Conservation (phyloP, 2,113 vertebrate genomes). For the Pogonocichla stellata region DNA sequence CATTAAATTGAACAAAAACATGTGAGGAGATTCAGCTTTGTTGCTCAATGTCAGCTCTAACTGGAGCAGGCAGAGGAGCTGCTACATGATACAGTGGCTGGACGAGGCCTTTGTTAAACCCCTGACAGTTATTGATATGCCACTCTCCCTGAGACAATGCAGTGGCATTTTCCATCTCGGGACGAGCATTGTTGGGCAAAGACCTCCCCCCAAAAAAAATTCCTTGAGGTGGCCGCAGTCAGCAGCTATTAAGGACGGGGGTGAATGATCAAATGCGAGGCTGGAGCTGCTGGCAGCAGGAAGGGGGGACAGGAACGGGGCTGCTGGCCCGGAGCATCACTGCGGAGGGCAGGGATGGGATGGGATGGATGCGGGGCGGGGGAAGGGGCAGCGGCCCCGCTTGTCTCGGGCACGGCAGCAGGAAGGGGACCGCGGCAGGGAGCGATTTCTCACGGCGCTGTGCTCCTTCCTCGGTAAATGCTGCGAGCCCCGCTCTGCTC, state of each 20-base stretch:
- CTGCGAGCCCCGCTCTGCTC: neutral
- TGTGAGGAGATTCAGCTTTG: constrained; percentile 13
- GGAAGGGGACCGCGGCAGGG: constrained; percentile 69
- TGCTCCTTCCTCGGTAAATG: neutral
- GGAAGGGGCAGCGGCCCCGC: no score
- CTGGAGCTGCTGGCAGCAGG: neutral
- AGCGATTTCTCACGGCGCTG: constrained; percentile 65
- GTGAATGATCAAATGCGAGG: neutral
- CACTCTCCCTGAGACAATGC: neutral
- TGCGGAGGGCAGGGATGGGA: no score
- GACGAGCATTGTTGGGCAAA: neutral
- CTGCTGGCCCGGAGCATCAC: neutral
- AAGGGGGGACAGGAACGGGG: accelerated
- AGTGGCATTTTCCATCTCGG: neutral
- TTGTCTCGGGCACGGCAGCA: constrained; percentile 59
- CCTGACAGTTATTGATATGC: neutral
- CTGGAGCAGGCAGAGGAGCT: neutral
- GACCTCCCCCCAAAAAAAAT: neutral
- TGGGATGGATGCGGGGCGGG: no score
- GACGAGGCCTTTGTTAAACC: neutral
- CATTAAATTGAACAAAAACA: constrained; percentile 41
- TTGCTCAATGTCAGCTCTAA: constrained; percentile 30
- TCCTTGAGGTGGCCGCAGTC: neutral
- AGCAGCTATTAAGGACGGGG: neutral
- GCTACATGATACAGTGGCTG: neutral